phyloP scores from a whole-genome alignment of 2,888 invertebrate species.

The Parnassius orleans region DNA sequence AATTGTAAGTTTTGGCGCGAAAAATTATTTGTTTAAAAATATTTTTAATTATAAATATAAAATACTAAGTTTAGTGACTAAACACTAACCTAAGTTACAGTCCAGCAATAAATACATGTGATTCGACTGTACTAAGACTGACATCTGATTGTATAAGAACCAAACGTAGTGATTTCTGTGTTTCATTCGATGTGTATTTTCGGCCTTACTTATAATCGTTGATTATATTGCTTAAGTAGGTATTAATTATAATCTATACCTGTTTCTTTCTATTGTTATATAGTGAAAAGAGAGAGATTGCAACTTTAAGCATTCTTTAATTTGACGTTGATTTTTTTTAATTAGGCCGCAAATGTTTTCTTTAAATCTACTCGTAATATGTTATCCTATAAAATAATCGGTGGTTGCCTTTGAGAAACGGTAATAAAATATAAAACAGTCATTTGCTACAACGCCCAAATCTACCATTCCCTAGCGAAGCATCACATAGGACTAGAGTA shows the following conservation, averaged over 20 bases:
- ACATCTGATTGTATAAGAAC: slow-evolving; percentile 56
- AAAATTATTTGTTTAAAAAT: too few relatives aligned
- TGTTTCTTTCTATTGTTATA: too few relatives aligned
- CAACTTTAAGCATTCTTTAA: too few relatives aligned
- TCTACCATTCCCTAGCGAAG: neutral
- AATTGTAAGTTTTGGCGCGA: too few relatives aligned
- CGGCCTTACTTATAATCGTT: slow-evolving; percentile 31
- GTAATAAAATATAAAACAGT: neutral
- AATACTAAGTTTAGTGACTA: neutral
- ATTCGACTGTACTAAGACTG: slow-evolving; percentile 75
- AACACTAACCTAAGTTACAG: slow-evolving; percentile 39
- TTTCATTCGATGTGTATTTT: slow-evolving; percentile 38
- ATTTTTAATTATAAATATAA: too few relatives aligned
- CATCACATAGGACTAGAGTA: neutral
- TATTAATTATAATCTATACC: slow-evolving; percentile 4
- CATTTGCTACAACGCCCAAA: slow-evolving; percentile 3
- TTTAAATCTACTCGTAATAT: neutral
- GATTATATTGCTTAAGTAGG: slow-evolving; percentile 35
- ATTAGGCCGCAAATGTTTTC: too few relatives aligned
- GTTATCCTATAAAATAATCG: slow-evolving; percentile 11
- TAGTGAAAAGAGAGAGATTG: too few relatives aligned
- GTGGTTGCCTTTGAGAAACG: slow-evolving; percentile 6
- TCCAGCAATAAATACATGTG: slow-evolving; percentile 73
- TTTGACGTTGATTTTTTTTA: too few relatives aligned
- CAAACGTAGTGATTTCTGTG: slow-evolving; percentile 42